Percentiles rank a stretch among this genome's conserved stretches.
Evolutionary conservation across 2,113 vertebrate species (phyloP).

Genomic region (Helogale parvula): DNA sequence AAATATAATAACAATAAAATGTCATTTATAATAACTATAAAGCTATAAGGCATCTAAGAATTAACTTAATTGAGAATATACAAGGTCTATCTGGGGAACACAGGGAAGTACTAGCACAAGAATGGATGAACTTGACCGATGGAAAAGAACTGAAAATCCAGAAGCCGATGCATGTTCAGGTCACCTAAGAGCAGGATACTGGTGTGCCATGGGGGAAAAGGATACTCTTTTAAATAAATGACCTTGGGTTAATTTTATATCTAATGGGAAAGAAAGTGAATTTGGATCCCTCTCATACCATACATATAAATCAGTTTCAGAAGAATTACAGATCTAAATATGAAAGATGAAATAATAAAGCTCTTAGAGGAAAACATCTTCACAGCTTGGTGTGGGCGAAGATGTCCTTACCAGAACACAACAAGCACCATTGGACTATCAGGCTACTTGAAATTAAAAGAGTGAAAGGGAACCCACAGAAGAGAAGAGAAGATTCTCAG

Average conservation of each 20-base stretch:
- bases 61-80: background rate
- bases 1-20: conserved; percentile 31
- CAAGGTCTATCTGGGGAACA: background rate
- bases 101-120: background rate
- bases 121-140: background rate
- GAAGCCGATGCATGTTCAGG: background rate
- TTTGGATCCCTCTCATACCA: no score
- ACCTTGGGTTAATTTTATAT: background rate
- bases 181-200: background rate
- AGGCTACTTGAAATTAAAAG: background rate
- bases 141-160: background rate
- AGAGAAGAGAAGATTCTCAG: background rate
- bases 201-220: background rate
- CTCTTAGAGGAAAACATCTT: background rate
- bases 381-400: background rate
- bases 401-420: background rate
- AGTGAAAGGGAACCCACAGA: background rate
- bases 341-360: no score
- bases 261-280: background rate
- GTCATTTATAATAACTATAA: background rate
- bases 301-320: no score
- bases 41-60: background rate
- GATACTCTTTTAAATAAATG: conserved; percentile 17
- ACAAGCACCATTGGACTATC: background rate
- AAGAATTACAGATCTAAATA: no score